phyloP scores from a whole-genome alignment of 2,888 invertebrate genomes.

The Limenitis camilla region DNA sequence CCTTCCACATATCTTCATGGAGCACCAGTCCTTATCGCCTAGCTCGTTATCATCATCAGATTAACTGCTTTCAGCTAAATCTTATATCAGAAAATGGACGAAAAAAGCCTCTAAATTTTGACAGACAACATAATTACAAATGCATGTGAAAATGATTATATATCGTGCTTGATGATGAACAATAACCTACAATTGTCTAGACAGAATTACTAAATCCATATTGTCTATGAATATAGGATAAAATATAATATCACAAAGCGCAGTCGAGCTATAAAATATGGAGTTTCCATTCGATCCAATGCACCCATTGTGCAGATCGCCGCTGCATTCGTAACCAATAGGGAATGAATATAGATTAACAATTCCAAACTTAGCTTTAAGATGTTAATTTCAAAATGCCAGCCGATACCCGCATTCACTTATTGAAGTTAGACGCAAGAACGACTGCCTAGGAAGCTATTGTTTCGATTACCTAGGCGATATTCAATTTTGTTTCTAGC shows the following conservation, averaged over 20 bases:
- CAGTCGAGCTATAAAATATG: slow-evolving; percentile 19
- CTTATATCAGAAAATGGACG: too few relatives aligned
- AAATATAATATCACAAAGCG: background rate
- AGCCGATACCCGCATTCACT: slow-evolving; percentile 24
- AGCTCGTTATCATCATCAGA: too few relatives aligned
- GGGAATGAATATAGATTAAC: slow-evolving; percentile 68
- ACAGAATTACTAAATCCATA: background rate
- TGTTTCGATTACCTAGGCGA: slow-evolving; percentile 15
- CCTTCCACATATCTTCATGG: too few relatives aligned
- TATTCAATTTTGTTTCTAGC: slow-evolving; percentile 2
- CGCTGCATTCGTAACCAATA: slow-evolving; percentile 57
- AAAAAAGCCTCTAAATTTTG: background rate
- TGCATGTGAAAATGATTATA: too few relatives aligned
- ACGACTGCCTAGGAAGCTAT: slow-evolving; percentile 15
- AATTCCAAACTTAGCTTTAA: slow-evolving; percentile 51
- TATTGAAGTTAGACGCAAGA: slow-evolving; percentile 24
- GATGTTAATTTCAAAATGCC: slow-evolving; percentile 43
- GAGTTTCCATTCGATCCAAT: slow-evolving; percentile 36
- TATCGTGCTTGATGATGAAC: background rate
- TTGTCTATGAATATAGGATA: background rate
- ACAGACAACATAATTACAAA: background rate
- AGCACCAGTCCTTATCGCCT: too few relatives aligned
- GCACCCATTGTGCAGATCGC: slow-evolving; percentile 59
- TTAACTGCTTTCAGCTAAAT: too few relatives aligned
- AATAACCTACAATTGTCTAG: background rate